phyloP scores from a whole-genome alignment of 2,797 vertebrate genomes.

The Acanthurus lineatus region DNA sequence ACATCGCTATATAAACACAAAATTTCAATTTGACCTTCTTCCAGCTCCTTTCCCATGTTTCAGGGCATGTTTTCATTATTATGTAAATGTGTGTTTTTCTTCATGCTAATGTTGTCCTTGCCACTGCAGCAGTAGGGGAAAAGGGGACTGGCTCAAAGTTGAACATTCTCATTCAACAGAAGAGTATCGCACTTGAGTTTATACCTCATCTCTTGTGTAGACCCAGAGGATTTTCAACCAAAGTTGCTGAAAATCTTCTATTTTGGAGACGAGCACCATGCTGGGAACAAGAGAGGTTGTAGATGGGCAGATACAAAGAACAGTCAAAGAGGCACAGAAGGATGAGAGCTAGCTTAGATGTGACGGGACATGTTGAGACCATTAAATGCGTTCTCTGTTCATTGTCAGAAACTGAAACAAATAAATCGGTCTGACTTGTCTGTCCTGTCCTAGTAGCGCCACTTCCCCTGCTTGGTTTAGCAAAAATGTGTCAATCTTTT shows the following conservation, averaged over 20 bases:
- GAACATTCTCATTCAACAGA: conserved; percentile 38
- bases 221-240: conserved; percentile 51
- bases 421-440: conserved; percentile 34
- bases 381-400: conserved; percentile 54
- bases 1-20: conserved; percentile 30
- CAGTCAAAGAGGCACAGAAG: conserved; percentile 31
- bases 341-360: conserved; percentile 43
- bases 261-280: conserved; percentile 50
- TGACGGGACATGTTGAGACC: conserved; percentile 44
- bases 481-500: conserved; percentile 53
- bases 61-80: conserved; percentile 39
- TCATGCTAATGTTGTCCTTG: conserved; percentile 63
- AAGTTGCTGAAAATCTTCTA: conserved; percentile 51
- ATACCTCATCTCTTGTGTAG: conserved; percentile 39
- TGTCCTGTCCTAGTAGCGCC: conserved; percentile 26
- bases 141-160: conserved; percentile 36
- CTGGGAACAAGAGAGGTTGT: conserved; percentile 55
- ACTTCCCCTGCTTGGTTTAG: conserved; percentile 28
- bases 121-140: conserved; percentile 20
- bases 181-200: conserved; percentile 47
- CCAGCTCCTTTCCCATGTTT: conserved; percentile 18
- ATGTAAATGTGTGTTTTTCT: conserved; percentile 63
- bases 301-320: conserved; percentile 26
- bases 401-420: conserved; percentile 48
- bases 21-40: conserved; percentile 47